A percentile compares a stretch with the other conserved stretches of the same genome.
phyloP scores from a whole-genome alignment of 1,140 invertebrate species.

The Thaumatotibia leucotreta region DNA sequence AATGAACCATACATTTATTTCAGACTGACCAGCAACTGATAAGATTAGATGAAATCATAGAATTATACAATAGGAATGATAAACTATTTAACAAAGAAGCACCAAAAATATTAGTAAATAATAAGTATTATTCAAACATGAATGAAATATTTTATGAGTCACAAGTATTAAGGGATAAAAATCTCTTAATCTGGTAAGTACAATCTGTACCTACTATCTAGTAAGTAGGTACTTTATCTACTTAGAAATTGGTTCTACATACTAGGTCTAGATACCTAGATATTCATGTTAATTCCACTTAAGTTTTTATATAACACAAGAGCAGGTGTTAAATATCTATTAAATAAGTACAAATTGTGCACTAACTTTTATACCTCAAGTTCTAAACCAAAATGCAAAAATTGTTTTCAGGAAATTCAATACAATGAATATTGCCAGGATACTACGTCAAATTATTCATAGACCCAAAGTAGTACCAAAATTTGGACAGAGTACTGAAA shows the following conservation, averaged over 20 bases:
- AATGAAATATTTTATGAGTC: slow-evolving; percentile 38
- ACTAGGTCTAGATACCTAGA: too few relatives aligned
- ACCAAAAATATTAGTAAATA: slow-evolving; percentile 74
- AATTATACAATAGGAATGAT: slow-evolving; percentile 44
- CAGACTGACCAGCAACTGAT: slow-evolving; percentile 53
- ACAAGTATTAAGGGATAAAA: slow-evolving; percentile 28
- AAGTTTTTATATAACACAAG: too few relatives aligned
- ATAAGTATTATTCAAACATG: slow-evolving; percentile 50
- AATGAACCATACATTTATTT: too few relatives aligned
- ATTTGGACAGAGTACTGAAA: slow-evolving; percentile 83
- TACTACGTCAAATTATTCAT: slow-evolving; percentile 81
- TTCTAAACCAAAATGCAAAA: too few relatives aligned
- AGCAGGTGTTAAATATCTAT: too few relatives aligned
- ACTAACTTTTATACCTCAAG: too few relatives aligned
- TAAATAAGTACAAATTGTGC: too few relatives aligned
- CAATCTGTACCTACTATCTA: too few relatives aligned
- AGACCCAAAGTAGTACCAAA: slow-evolving; percentile 78
- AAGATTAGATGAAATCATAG: slow-evolving; percentile 33
- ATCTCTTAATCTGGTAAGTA: slow-evolving; percentile 53
- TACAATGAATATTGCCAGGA: slow-evolving; percentile 80
- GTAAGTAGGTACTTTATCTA: too few relatives aligned
- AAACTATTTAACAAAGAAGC: slow-evolving; percentile 76
- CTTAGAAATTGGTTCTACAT: too few relatives aligned
- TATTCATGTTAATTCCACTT: too few relatives aligned
- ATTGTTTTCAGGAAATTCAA: slow-evolving; percentile 81